Percentiles rank a stretch among this genome's conserved stretches.
These are phyloP conservation scores for Siphamia tubifer DNA, from an alignment of 2,113 vertebrate genomes.

Conservation along the genomic window DNA sequence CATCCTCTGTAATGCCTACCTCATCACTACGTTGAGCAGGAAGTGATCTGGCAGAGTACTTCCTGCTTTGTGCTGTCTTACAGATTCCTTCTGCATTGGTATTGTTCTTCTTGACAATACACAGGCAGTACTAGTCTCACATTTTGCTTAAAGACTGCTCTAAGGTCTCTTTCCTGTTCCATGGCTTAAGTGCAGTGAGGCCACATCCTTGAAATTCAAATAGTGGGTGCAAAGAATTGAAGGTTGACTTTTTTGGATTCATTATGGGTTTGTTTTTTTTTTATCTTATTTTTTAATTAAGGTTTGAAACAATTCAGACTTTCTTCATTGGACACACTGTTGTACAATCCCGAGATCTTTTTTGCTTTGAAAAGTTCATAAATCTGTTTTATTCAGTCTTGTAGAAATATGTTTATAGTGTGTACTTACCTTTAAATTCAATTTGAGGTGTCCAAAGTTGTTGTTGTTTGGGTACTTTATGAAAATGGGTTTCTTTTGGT, in stretches of 20 bases:
- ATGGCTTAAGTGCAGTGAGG: neutral
- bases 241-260: neutral
- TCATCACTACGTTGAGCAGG: constrained; percentile 42
- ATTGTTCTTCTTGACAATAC: constrained; percentile 65
- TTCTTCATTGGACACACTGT: no score
- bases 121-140: constrained; percentile 16
- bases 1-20: constrained; percentile 6
- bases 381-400: no score
- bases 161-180: constrained; percentile 25
- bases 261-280: neutral
- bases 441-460: no score
- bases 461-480: no score
- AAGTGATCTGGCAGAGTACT: constrained; percentile 67
- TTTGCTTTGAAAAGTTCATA: no score
- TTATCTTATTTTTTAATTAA: neutral
- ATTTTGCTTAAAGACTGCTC: constrained; percentile 29
- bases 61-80: constrained; percentile 53
- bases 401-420: no score
- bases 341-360: no score
- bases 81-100: constrained; percentile 22
- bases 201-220: neutral
- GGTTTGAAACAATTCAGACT: neutral
- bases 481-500: no score
- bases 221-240: neutral
- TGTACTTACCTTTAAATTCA: no score